Base-by-base conservation (phyloP, 2,888 invertebrate genomes). In the Mystacides longicornis region DNA sequence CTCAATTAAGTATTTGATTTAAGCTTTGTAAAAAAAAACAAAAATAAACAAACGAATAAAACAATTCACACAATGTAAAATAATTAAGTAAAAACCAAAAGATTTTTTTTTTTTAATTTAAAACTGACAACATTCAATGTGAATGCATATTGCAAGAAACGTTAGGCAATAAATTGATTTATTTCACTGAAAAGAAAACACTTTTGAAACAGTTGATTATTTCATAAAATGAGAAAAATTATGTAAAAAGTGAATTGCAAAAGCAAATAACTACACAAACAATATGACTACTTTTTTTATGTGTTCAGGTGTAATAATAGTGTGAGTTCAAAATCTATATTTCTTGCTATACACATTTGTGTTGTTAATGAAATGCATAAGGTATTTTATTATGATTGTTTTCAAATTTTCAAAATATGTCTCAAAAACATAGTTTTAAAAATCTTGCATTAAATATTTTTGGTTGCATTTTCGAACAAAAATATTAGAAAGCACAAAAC, bases 71-170 rank as follows among this genome's bases (percentile, higher is more conserved):
- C 52, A 45, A 19, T 31, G 33, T 47, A 47, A 22, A 21, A 3
- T 45, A 45, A 18, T 16, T 16, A 43, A 45, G 20, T 45, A 21
- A 45, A 7, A 31, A 14, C 7, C 20, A 45, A 45, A 7, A 20
- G 4, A 21, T 5, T 18, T 4, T 9, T 48, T 22, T 23, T 48
- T 33, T 49, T n/a, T n/a, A n/a, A n/a, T n/a, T n/a, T n/a, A n/a
- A 21, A 56, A 48, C 37, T 60, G 60, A 60, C 60, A 60, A 60
- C 60, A 60, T 60, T 48, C 60, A 60, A 49, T 23, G 45, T 51
- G 14, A 37, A 37, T 47, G 56, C 54, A 51, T 42, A 52, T 55
- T 45, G 54, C 54, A 55, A 60, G 60, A 60, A 60, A 58, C 9
- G 31, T 14, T 14, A 9, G 14, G 7, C 14, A n/a, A 45, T 45